A percentile compares a stretch with the other conserved stretches of the same genome.
phyloP scores from a whole-genome alignment of 1,140 invertebrate genomes.

The Telenomus remus region DNA sequence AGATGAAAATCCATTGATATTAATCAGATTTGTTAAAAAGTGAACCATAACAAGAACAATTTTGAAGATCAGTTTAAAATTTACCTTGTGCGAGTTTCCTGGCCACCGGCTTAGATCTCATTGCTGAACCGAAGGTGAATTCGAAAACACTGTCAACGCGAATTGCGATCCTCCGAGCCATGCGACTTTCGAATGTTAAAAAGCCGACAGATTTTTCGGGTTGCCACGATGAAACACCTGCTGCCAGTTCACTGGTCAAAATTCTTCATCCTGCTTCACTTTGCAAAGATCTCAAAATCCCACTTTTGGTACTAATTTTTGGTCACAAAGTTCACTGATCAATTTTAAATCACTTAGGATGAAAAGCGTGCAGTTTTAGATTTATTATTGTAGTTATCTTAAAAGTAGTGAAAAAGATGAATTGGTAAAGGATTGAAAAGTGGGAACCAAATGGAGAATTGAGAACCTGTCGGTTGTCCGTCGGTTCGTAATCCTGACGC shows the following conservation, averaged over 20 bases:
- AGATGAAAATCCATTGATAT: too few species aligned
- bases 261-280: too few species aligned
- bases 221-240: neutral
- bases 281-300: neutral
- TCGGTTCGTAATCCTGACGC: conserved; percentile 65
- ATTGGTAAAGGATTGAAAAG: neutral
- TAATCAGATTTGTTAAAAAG: too few species aligned
- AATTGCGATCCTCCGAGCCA: conserved; percentile 67
- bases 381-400: too few species aligned
- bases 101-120: conserved; percentile 75
- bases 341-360: too few species aligned
- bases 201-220: conserved; percentile 1
- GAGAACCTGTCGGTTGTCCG: conserved; percentile 23
- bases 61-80: too few species aligned
- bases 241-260: neutral
- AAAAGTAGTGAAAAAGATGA: neutral
- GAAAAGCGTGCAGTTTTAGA: too few species aligned
- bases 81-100: conserved; percentile 74
- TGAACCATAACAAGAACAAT: too few species aligned
- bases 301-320: neutral
- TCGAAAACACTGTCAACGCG: conserved; percentile 69
- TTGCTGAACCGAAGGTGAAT: conserved; percentile 66
- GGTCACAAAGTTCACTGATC: too few species aligned
- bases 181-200: conserved; percentile 58
- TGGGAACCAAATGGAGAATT: neutral